A percentile compares a stretch with the other conserved stretches of the same genome.
phyloP scores from a whole-genome alignment of 2,888 invertebrate genomes.

The Nymphalis urticae region DNA sequence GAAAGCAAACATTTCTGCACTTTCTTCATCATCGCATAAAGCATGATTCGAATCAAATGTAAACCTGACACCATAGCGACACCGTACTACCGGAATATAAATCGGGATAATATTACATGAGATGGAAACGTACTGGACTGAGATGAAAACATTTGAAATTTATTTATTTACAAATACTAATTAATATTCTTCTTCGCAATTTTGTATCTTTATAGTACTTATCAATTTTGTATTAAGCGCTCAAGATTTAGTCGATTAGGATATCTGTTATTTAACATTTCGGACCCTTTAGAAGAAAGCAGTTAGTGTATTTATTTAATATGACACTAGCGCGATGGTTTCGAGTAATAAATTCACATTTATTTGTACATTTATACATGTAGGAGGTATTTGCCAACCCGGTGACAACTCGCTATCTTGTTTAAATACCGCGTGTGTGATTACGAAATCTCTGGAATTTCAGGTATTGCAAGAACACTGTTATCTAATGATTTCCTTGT shows the following conservation, averaged over 20 bases:
- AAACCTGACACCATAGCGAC: constrained; percentile 11
- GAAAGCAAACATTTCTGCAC: constrained; percentile 47
- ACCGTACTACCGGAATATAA: neutral
- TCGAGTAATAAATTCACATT: neutral
- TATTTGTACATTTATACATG: neutral
- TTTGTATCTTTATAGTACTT: too few relatives aligned
- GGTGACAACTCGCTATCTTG: constrained; percentile 11
- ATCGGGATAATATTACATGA: neutral
- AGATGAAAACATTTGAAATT: too few relatives aligned
- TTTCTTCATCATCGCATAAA: constrained; percentile 43
- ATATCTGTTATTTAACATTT: too few relatives aligned
- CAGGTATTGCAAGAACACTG: neutral
- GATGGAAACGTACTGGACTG: too few relatives aligned
- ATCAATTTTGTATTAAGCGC: too few relatives aligned
- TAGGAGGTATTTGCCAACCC: neutral
- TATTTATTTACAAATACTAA: too few relatives aligned
- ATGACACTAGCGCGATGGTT: neutral
- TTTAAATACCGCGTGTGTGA: constrained; percentile 16
- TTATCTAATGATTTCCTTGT: neutral
- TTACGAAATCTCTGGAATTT: constrained; percentile 12
- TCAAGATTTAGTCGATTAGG: too few relatives aligned
- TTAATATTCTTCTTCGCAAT: too few relatives aligned
- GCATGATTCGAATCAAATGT: constrained; percentile 31
- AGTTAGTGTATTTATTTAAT: neutral
- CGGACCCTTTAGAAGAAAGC: too few relatives aligned